Base-by-base conservation (phyloP, 2,113 vertebrate genomes). In the Hippocampus comes region DNA sequence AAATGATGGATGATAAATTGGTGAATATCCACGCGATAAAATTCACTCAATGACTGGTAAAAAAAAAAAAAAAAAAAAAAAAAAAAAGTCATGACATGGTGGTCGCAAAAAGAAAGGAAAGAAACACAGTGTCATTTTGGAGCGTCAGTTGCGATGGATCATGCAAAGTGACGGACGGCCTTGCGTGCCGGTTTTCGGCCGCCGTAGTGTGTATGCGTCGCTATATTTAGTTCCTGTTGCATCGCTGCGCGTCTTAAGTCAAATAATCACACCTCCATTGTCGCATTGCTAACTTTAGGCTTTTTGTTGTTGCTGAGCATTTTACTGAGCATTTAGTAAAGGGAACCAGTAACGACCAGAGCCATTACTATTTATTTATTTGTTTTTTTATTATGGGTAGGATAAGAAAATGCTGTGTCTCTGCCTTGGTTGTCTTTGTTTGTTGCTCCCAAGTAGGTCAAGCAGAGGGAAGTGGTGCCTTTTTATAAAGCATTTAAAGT, bases 191-290 rank as follows among this genome's bases (percentile, higher is more conserved):
- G 51, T 55, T 23, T 63, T 69, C 66, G 17, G 27, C 34, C 25
- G 51, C 12, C 64, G 41, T 68, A 15, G 53, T 72, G 79, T 69
- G 2, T 38, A 69, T 10, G 63, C 21, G 21, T 71, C 65, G 30
- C 82, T 79, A 75, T 79, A 84, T 84, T 86, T 86, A 79, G 74
- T 81, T 68, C 64, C 68, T 59, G 63, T 75, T 82, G 70, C 55
- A 72, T 70, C 71, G 72, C 74, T 76, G 66, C 46, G 30, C 59
- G 64, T 27, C 23, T 43, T 15, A 15, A 27, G 42, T 48, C 42
- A 66, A 48, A 70, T 71, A 27, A 66, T 25, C 60, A 59, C 34
- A 72, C 41, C 66, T 55, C 2, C 27, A 46, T 11, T 27, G 10
- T 60, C 6, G 1, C 25, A 3, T 65, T 65, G 38, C 49, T 11